phyloP scores from a whole-genome alignment of 1,140 invertebrate genomes.

The Caenorhabditis tropicalis region DNA sequence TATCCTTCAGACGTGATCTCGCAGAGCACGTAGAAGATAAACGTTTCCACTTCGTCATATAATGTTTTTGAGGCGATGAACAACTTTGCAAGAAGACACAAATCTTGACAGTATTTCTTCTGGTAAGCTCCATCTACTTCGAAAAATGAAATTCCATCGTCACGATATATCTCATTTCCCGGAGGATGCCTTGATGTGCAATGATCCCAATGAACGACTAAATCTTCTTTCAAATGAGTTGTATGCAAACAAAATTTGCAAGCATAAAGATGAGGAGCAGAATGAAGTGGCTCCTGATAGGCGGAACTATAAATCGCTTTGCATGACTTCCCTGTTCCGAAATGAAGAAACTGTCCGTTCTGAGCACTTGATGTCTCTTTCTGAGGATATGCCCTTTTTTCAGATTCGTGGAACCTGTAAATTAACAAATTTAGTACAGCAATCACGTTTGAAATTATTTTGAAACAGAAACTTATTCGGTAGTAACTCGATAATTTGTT shows the following conservation, averaged over 20 bases:
- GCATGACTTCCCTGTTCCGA: neutral
- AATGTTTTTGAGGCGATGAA: slow-evolving; percentile 98
- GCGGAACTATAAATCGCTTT: neutral
- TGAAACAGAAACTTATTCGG: no score
- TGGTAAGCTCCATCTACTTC: slow-evolving; percentile 94
- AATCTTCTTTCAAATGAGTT: slow-evolving; percentile 38
- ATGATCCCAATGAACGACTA: slow-evolving; percentile 75
- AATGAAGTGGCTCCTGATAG: neutral
- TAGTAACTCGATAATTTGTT: no score
- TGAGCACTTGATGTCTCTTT: neutral
- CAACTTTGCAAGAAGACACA: slow-evolving; percentile 93
- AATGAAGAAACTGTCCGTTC: neutral
- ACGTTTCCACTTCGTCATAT: slow-evolving; percentile 98
- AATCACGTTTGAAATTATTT: no score
- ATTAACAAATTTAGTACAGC: no score
- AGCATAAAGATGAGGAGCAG: neutral
- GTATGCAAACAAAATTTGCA: neutral
- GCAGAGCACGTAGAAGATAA: slow-evolving; percentile 98
- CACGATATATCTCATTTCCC: slow-evolving; percentile 97
- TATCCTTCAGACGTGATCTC: slow-evolving; percentile 81
- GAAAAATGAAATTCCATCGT: slow-evolving; percentile 92
- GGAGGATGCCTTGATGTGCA: slow-evolving; percentile 94
- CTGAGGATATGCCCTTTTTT: neutral
- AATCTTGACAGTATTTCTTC: slow-evolving; percentile 95
- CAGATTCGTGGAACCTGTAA: neutral